Evolutionary conservation across 2,797 vertebrate genomes (phyloP).

Genomic region (Periparus ater): DNA sequence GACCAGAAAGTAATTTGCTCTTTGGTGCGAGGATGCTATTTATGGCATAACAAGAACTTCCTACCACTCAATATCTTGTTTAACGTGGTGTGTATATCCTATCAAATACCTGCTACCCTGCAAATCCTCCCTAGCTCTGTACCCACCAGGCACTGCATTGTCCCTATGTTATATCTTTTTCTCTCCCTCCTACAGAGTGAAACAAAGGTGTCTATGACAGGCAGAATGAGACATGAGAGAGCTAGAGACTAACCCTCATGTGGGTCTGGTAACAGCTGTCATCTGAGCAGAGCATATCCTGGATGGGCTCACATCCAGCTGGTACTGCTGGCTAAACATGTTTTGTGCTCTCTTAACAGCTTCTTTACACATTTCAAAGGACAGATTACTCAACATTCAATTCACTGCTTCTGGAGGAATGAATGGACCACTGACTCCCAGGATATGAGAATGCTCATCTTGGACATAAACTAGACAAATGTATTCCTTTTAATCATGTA

Average conservation of each 20-base stretch:
- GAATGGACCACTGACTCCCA: neutral
- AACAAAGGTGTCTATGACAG: neutral
- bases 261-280: slow-evolving; percentile 24
- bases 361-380: slow-evolving; percentile 23
- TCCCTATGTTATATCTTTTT: neutral
- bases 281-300: neutral
- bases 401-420: neutral
- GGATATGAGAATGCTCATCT: neutral
- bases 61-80: neutral
- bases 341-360: slow-evolving; percentile 24
- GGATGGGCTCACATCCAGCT: slow-evolving; percentile 13
- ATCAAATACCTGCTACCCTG: neutral
- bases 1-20: neutral
- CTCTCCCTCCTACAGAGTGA: neutral
- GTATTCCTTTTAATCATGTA: neutral
- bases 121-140: neutral
- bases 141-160: rapidly evolving
- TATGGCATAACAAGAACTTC: neutral
- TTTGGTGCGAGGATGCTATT: neutral
- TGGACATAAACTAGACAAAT: neutral
- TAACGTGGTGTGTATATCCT: rapidly evolving
- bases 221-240: neutral
- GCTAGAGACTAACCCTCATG: neutral
- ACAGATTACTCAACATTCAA: neutral
- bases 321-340: slow-evolving; percentile 32